Evolutionary conservation across 2,113 vertebrate genomes (phyloP), one percentile per base, ranked within the genome.

Genomic region (Callopanchax toddi): DNA sequence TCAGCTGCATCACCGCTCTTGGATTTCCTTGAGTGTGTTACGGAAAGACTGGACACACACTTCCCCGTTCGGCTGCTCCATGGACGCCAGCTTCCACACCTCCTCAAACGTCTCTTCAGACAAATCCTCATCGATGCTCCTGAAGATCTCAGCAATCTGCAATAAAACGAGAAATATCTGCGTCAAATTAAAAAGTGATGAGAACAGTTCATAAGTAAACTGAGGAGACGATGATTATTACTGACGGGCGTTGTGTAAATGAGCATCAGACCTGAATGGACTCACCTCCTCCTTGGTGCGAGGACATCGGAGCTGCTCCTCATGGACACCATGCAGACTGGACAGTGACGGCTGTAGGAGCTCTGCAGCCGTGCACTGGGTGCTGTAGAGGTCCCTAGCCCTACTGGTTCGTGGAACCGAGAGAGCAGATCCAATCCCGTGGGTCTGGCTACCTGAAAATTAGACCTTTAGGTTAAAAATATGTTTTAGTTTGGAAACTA

Each of bases 251-350:
- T n/a, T n/a, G n/a, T n/a, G n/a, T n/a, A n/a, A n/a, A n/a, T n/a
- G n/a, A n/a, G n/a, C n/a, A n/a, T 37, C 36, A 2, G 36, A 13
- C 36, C 36, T 37, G 5, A 32, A 32, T 9, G 26, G 9, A 6
- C 1, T 4, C 80, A 98, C 95, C 95, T 99, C 93, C 25, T 88
- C 64, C 69, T 94, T 96, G 50, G 89, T 83, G 57, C 94, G 93
- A 64, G 91, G 82, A 71, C 87, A 87, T 37, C 94, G 89, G 74
- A 96, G 83, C 60, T 95, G 89, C 23, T 76, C 83, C 64, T 95
- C 91, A 16, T 92, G 84, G 42, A 95, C 91, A 21, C 95, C 94
- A 3, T 72, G 90, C 37, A 91, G 74, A 25, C 85, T 75, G 52
- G 90, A 91, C 54, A 95, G 56, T 5, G 93, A 91, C 3, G 96